These are phyloP conservation scores for Natrix natrix DNA, from an alignment of 2,797 vertebrate species.

Conservation along the genomic window DNA sequence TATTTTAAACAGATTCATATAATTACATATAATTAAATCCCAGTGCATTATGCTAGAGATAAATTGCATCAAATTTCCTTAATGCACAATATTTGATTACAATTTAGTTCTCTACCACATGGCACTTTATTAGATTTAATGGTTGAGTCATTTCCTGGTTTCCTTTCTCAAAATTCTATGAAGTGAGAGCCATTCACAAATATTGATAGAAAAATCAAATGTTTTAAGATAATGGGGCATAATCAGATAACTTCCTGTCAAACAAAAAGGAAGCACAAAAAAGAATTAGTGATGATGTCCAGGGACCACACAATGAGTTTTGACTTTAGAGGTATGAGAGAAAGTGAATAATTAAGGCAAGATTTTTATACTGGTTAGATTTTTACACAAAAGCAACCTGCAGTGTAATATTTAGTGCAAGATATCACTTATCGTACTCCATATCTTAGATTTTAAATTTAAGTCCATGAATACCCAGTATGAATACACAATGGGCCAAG, in stretches of 20 bases:
- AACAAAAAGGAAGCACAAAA: background rate
- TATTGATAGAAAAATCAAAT: background rate
- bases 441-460: background rate
- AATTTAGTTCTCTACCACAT: constrained; percentile 60
- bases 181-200: background rate
- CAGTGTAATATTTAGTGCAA: background rate
- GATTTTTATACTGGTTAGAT: background rate
- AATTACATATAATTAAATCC: constrained; percentile 1
- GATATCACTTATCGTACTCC: background rate
- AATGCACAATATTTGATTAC: background rate
- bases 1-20: background rate
- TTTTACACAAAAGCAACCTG: background rate
- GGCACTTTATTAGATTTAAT: constrained; percentile 52
- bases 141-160: background rate
- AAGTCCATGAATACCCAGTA: background rate
- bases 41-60: constrained; percentile 13
- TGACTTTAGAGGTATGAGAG: background rate
- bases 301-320: background rate
- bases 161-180: background rate
- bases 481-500: background rate
- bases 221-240: background rate
- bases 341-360: background rate
- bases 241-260: background rate
- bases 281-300: background rate
- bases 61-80: background rate